These are phyloP conservation scores for Uria lomvia DNA, from an alignment of 2,113 vertebrate species.

Conservation along the genomic window DNA sequence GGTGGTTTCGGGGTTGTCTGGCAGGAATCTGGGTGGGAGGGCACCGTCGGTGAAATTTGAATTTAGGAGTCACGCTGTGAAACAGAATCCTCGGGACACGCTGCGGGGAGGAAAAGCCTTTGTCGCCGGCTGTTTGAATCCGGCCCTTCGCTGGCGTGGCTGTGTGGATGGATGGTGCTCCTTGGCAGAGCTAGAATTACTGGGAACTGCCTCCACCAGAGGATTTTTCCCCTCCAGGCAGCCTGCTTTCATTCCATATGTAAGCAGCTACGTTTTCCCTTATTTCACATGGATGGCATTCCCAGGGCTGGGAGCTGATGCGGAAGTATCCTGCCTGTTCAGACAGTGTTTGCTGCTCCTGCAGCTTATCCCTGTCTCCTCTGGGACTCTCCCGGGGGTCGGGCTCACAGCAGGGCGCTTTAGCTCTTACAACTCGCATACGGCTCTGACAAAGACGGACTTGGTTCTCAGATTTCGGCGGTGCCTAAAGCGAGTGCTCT, in stretches of 20 bases:
- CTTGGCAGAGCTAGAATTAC: not conserved
- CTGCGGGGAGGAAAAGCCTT: not conserved
- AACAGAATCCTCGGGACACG: not conserved
- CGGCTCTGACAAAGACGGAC: not conserved
- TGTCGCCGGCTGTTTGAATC: not conserved
- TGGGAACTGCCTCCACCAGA: not conserved
- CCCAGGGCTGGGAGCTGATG: not conserved
- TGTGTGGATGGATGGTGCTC: not conserved
- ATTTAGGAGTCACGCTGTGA: not conserved
- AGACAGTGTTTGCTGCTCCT: not conserved
- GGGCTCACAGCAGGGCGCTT: not conserved
- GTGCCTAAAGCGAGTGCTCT: not conserved
- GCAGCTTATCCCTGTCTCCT: not conserved
- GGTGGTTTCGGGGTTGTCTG: constrained; percentile 44
- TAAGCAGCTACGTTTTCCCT: not conserved
- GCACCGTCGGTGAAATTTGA: not conserved
- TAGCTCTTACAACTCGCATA: not conserved
- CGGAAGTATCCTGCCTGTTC: not conserved
- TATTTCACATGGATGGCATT: not conserved
- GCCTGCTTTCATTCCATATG: not conserved
- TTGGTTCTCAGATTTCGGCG: not conserved
- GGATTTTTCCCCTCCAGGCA: not conserved
- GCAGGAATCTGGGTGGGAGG: constrained; percentile 45
- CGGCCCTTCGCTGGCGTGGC: not conserved
- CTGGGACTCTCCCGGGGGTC: not conserved